Evolutionary conservation across 2,797 vertebrate species (phyloP), one percentile per base, ranked within the genome.

Genomic region (Bovichtus diacanthus): DNA sequence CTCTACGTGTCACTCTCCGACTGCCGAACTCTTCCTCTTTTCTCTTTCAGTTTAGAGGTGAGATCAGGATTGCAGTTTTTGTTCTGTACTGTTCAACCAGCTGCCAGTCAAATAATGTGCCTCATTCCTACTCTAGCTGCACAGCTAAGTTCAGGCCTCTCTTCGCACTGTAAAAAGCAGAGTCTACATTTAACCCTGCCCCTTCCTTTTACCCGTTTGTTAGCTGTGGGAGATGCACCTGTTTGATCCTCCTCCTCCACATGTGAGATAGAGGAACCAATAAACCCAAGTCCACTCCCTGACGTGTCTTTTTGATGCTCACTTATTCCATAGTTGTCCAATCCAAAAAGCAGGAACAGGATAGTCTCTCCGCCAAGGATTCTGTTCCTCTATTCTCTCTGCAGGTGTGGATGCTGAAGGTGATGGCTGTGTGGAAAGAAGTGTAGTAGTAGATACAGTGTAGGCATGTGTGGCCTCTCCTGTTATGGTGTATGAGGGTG

Each of bases 61-160:
- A 82, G 80, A 72, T 80, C 74, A 77, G 74, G 58, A 27, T 44
- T 55, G 60, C 13, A 29, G 55, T 47, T 70, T 39, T 76, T 75
- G 46, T 34, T 55, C 41, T 54, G 74, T 62, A 43, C 56, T 74
- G 61, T 60, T 47, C 46, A 44, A 56, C 27, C 64, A 38, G 54
- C 62, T 43, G n/a, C 64, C 69, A 41, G 78, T 63, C 46, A 54
- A 72, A 88, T 78, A 83, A 80, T 77, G 61, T 29, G 62, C 70
- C 80, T 80, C 80, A 74, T 81, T 83, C 67, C 56, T 71, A 39
- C 69, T 85, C 19, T 47, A 44, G 51, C 58, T 44, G 50, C 41
- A 63, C 36, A 54, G 63, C 60, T 39, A 46, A 54, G 51, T 71
- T 70, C 41, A 77, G 72, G 46, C 64, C 43, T 64, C 55, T 44